Conservation (phyloP, 1,140 invertebrate species). For the Rhizoglyphus robini region DNA sequence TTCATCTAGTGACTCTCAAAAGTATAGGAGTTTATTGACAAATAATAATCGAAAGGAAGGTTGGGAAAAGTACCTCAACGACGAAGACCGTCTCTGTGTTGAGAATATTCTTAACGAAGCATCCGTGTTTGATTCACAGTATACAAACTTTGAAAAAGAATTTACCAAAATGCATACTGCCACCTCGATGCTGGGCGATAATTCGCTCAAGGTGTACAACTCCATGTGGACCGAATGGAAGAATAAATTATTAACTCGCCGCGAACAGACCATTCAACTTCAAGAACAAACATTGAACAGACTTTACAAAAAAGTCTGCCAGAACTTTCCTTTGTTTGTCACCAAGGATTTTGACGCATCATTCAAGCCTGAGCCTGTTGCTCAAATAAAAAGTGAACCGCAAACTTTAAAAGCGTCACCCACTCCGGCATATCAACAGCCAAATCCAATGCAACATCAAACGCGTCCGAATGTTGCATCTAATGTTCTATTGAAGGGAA, state of each 20-base stretch:
- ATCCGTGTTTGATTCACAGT: background rate
- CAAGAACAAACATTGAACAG: background rate
- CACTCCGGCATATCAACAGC: background rate
- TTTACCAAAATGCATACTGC: background rate
- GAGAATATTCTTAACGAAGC: background rate
- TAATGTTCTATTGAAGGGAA: too few species aligned
- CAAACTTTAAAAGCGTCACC: background rate
- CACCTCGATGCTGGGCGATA: background rate
- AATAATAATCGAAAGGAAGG: background rate
- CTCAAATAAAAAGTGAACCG: background rate
- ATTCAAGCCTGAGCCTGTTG: background rate
- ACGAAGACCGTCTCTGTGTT: background rate
- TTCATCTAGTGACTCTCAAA: too few species aligned
- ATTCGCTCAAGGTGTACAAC: background rate
- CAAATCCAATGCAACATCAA: background rate
- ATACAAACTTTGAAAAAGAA: background rate
- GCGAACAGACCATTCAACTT: background rate
- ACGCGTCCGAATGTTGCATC: background rate
- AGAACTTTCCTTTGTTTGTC: background rate
- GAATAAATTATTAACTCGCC: background rate
- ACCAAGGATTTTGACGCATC: background rate
- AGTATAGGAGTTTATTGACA: too few species aligned
- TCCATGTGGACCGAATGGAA: background rate
- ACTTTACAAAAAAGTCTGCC: background rate
- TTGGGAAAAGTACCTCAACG: background rate